These are phyloP conservation scores for Aphidius ervi DNA, from an alignment of 1,140 invertebrate genomes.

Conservation along the genomic window DNA sequence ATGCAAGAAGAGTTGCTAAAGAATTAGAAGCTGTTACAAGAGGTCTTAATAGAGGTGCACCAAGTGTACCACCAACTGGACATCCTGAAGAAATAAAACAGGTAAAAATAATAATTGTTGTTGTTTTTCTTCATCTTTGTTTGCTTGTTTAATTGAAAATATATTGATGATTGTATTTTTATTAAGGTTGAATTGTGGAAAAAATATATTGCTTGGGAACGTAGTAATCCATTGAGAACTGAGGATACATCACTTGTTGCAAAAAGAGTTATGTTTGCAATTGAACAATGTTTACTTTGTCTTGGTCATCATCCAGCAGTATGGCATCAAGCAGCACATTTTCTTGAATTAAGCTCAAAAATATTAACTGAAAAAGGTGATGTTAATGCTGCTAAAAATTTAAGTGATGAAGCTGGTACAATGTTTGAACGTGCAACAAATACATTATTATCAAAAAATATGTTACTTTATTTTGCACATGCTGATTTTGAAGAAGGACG, in stretches of 20 bases:
- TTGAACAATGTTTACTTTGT: slow-evolving; percentile 95
- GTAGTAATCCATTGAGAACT: slow-evolving; percentile 90
- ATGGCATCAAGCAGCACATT: slow-evolving; percentile 97
- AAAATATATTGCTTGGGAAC: slow-evolving; percentile 97
- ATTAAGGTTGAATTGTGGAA: slow-evolving; percentile 95
- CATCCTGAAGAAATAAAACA: slow-evolving; percentile 90
- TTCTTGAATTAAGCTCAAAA: slow-evolving; percentile 90
- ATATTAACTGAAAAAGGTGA: slow-evolving; percentile 93
- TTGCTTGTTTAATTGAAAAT: slow-evolving; percentile 17
- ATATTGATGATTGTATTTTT: slow-evolving; percentile 13
- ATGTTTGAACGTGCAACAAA: slow-evolving; percentile 92
- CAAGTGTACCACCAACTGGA: slow-evolving; percentile 88
- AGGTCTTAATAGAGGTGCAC: slow-evolving; percentile 90
- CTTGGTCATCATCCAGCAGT: slow-evolving; percentile 96
- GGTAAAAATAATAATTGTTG: slow-evolving; percentile 51
- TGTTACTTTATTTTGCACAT: slow-evolving; percentile 95
- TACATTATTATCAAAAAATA: slow-evolving; percentile 83
- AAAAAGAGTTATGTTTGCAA: slow-evolving; percentile 95
- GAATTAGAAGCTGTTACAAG: slow-evolving; percentile 93
- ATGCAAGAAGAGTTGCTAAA: slow-evolving; percentile 92
- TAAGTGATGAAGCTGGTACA: slow-evolving; percentile 89
- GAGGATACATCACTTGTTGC: slow-evolving; percentile 93
- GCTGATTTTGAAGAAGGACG: slow-evolving; percentile 98
- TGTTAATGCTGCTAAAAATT: slow-evolving; percentile 83
- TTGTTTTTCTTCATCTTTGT: slow-evolving; percentile 1